phyloP scores from a whole-genome alignment of 1,140 invertebrate genomes.

The Hylaeus volcanicus region DNA sequence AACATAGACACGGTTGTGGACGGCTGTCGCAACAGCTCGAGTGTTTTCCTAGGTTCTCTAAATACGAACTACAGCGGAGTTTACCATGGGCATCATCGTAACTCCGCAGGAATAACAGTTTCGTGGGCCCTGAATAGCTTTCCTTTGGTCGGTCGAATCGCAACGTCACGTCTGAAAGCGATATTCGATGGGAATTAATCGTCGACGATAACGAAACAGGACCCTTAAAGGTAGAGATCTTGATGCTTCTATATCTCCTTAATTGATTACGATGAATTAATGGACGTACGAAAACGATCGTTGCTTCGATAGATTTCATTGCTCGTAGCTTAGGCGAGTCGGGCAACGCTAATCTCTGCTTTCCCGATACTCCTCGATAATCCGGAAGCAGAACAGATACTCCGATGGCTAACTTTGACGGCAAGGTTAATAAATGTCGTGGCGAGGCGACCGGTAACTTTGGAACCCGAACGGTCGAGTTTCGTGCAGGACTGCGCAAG shows the following conservation, averaged over 20 bases:
- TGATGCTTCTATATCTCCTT: too few species aligned
- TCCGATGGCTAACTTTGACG: slow-evolving; percentile 30
- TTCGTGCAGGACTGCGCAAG: slow-evolving; percentile 49
- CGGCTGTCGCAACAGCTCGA: slow-evolving; percentile 75
- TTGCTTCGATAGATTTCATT: background rate
- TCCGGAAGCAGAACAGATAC: slow-evolving; percentile 39
- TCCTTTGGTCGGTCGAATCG: background rate
- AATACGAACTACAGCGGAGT: slow-evolving; percentile 52
- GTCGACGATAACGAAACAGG: too few species aligned
- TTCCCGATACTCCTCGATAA: slow-evolving; percentile 74
- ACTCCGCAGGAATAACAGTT: slow-evolving; percentile 49
- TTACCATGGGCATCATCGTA: slow-evolving; percentile 31
- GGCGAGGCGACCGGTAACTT: slow-evolving; percentile 53
- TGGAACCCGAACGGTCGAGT: slow-evolving; percentile 52
- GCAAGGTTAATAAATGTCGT: slow-evolving; percentile 64
- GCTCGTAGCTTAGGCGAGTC: slow-evolving; percentile 24
- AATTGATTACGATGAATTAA: too few species aligned
- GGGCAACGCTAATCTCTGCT: slow-evolving; percentile 59
- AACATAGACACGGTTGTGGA: slow-evolving; percentile 66
- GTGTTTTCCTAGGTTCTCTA: slow-evolving; percentile 74
- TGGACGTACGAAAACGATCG: background rate
- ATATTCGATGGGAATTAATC: too few species aligned
- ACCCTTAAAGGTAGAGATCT: too few species aligned
- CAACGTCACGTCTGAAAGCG: background rate
- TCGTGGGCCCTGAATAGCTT: background rate